Percentiles rank a stretch among this genome's conserved stretches.
phyloP scores from a whole-genome alignment of 2,113 vertebrate species.

The Isurus oxyrinchus region DNA sequence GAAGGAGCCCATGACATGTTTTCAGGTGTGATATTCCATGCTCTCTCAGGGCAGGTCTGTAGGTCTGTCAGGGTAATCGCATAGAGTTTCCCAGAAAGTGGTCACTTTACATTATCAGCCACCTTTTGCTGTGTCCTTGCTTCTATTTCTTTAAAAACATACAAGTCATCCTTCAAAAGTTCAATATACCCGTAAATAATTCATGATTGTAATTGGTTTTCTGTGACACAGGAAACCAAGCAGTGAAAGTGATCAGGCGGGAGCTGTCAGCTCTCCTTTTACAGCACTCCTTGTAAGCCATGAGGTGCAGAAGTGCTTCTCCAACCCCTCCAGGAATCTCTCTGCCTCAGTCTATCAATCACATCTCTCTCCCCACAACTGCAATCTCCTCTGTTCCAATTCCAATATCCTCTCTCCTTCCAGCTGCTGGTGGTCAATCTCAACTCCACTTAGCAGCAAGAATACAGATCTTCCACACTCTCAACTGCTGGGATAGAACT shows the following conservation, averaged over 20 bases:
- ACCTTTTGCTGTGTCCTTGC: too few relatives aligned
- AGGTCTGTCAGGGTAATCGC: too few relatives aligned
- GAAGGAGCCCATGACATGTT: too few relatives aligned
- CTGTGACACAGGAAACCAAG: background rate
- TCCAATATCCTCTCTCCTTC: background rate
- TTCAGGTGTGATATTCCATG: too few relatives aligned
- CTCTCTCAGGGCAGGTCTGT: too few relatives aligned
- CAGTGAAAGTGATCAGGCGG: background rate
- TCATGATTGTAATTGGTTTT: too few relatives aligned
- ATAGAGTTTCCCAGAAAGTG: too few relatives aligned
- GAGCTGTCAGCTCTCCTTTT: background rate
- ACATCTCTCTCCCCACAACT: background rate
- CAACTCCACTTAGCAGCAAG: background rate
- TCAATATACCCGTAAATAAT: too few relatives aligned
- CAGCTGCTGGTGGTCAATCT: background rate
- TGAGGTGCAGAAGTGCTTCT: background rate
- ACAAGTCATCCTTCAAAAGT: too few relatives aligned
- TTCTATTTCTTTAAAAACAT: too few relatives aligned
- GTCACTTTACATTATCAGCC: too few relatives aligned
- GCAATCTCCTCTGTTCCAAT: background rate
- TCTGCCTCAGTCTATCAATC: background rate
- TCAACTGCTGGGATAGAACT: too few relatives aligned
- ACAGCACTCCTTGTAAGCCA: background rate
- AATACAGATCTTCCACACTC: background rate
- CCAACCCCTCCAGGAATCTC: background rate